Base-by-base conservation (phyloP, 1,140 invertebrate genomes). In the Drosophila punjabiensis region DNA sequence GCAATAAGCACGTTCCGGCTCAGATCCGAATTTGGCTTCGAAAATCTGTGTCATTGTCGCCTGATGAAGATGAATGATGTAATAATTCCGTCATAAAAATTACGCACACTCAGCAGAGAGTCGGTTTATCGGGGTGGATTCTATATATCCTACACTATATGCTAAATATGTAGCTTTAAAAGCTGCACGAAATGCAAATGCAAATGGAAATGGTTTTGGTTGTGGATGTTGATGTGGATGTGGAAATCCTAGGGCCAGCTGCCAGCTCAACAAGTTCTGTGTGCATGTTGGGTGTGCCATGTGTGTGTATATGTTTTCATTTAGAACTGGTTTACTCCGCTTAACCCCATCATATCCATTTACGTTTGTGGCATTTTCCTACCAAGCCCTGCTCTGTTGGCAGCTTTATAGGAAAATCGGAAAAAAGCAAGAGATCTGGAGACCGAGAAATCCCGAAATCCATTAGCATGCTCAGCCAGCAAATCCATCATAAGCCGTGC, bases 41-140 rank as follows among this genome's bases (percentile, higher is more conserved):
- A 28, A 62, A 77, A 59, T 80, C 76, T 67, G 61, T 83, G 70
- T 74, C 71, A 71, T 69, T 81, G 69, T 76, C 68, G 67, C 69
- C 70, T 90, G 85, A 89, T 90, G 85, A 89, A 89, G 85, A 90
- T 90, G 85, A 89, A 89, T 89, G 85, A 89, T 89, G 85, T 89
- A 89, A 89, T 90, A 89, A 89, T 90, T 89, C 85, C 79, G 81
- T 89, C 85, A 89, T 89, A 89, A 89, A 89, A 85, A 90, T 74
- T 45, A 75, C 78, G 85, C 81, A 73, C 69, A 73, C 75, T 79
- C 85, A 85, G 80, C 64, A 70, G 55, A 39, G 33, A 24, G 53
- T 68, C 48, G 39, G 32, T 43, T 37, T 75, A 66, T 48, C 82
- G 58, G 85, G 85, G 85, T 89, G 88, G 85, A 20, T 76, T 60